A percentile compares a stretch with the other conserved stretches of the same genome.
These are phyloP conservation scores for Atlantisia rogersi DNA, from an alignment of 2,113 vertebrate species.

Conservation along the genomic window DNA sequence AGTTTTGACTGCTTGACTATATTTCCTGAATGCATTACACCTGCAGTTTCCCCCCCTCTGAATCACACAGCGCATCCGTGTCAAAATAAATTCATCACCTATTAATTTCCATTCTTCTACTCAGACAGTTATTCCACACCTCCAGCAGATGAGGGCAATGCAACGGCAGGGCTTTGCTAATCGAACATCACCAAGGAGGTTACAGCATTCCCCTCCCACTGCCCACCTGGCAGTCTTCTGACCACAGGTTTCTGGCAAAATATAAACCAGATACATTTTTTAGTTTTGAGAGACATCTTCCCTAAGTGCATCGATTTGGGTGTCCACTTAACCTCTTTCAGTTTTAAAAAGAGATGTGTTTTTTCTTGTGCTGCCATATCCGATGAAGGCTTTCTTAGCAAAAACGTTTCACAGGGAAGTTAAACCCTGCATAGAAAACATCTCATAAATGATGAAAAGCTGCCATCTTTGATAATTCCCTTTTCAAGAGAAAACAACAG, in stretches of 20 bases:
- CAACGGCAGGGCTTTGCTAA: background rate
- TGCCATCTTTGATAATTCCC: background rate
- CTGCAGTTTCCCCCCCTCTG: background rate
- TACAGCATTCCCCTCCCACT: background rate
- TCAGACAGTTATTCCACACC: background rate
- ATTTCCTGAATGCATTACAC: background rate
- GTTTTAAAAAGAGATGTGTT: background rate
- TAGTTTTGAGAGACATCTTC: background rate
- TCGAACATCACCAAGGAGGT: background rate
- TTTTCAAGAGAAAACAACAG: background rate
- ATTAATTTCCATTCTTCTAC: background rate
- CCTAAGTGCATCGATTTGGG: background rate
- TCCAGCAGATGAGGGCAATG: background rate
- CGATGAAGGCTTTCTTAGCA: background rate
- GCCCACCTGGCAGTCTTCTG: background rate
- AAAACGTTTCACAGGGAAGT: background rate
- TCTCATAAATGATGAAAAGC: background rate
- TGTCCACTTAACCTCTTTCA: background rate
- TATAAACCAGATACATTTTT: background rate
- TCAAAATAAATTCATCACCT: slow-evolving; percentile 9
- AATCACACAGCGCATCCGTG: background rate
- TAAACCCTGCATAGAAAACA: background rate
- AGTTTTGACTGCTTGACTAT: background rate
- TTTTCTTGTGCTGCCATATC: background rate
- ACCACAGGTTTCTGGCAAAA: background rate